Evolutionary conservation across 2,888 invertebrate genomes (phyloP), one percentile per base, ranked within the genome.

Genomic region (Tupiocoris notatus): DNA sequence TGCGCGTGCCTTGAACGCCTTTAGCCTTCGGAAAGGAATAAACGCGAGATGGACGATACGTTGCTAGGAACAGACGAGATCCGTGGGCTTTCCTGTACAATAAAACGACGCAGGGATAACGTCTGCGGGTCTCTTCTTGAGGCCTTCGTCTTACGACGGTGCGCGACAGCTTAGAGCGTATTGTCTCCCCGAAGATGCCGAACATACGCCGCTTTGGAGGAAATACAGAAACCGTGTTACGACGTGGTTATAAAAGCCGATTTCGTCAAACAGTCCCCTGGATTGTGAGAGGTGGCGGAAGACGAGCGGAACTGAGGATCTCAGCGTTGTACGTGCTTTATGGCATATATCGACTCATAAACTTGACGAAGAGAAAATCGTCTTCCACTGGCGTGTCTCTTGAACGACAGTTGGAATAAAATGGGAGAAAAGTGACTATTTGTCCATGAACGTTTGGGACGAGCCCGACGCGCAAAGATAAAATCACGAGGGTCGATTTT

Each of bases 161-260:
- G n/a, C n/a, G n/a, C n/a, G n/a, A n/a, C n/a, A n/a, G n/a, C n/a
- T n/a, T n/a, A n/a, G n/a, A n/a, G 39, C 39, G 39, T 39, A 39
- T 39, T 39, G 39, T 39, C 3, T 12, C 12, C 39, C 6, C 3
- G 39, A 39, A 39, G 39, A 39, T 12, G 12, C 39, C 39, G 39
- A 7, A 12, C 39, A 39, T 39, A 39, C 39, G 3, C 39, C 6
- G 39, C 39, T n/a, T n/a, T n/a, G 39, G 39, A 3, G 12, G 12
- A 39, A 7, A 39, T 39, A 39, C 6, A 39, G 39, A 39, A 39
- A 39, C 39, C 39, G 65, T 39, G 65, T 24, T 65, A 39, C 39
- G 65, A 65, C 65, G 39, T 25, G 65, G 39, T 65, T 17, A 65
- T 24, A 65, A 65, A 65, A 65, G 65, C 65, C 39, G 39, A 25